Conservation (phyloP, 1,140 invertebrate species). For the Parapsyche elsis region DNA sequence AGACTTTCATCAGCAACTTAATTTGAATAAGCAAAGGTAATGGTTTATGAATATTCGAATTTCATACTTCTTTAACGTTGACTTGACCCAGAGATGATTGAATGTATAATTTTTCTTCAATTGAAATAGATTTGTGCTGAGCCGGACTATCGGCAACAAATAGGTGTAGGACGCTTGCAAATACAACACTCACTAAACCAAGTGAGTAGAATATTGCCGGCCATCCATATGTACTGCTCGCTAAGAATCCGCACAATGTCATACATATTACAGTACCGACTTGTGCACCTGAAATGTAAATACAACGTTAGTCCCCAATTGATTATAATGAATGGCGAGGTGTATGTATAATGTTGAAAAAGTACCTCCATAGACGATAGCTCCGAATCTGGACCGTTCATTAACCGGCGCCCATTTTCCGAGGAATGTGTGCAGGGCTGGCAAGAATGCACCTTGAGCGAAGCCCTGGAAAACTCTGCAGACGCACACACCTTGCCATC, state of each 20-base stretch:
- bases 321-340: too few relatives aligned
- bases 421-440: slow-evolving; percentile 77
- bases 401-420: slow-evolving; percentile 75
- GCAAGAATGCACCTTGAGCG: slow-evolving; percentile 79
- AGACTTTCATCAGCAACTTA: background rate
- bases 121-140: slow-evolving; percentile 66
- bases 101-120: slow-evolving; percentile 70
- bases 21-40: background rate
- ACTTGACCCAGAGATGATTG: slow-evolving; percentile 58
- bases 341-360: background rate
- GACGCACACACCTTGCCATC: slow-evolving; percentile 71
- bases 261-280: slow-evolving; percentile 77
- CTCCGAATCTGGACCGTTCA: slow-evolving; percentile 66
- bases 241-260: slow-evolving; percentile 71
- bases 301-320: background rate
- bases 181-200: slow-evolving; percentile 70
- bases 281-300: slow-evolving; percentile 63
- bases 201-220: slow-evolving; percentile 80
- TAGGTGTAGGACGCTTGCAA: slow-evolving; percentile 70
- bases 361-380: slow-evolving; percentile 63
- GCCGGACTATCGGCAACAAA: slow-evolving; percentile 73
- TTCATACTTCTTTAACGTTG: slow-evolving; percentile 46
- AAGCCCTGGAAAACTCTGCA: slow-evolving; percentile 80
- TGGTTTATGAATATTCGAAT: background rate
- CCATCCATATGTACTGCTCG: slow-evolving; percentile 72